Percentiles rank a stretch among this genome's conserved stretches.
Conservation (phyloP, 2,113 vertebrate species). For the Dicerorhinus sumatrensis region DNA sequence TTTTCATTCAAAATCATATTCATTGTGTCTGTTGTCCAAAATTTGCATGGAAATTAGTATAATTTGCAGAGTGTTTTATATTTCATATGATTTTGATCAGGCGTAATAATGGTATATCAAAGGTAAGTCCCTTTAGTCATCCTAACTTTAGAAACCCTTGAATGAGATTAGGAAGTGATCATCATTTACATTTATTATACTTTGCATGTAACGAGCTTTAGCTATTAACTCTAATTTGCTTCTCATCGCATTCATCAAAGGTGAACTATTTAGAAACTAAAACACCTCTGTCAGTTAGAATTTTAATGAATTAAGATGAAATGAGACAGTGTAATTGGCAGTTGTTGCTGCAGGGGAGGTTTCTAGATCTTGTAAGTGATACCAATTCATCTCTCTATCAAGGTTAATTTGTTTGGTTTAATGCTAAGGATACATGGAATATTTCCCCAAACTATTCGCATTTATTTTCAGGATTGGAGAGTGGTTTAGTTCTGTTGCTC, state of each 20-base stretch:
- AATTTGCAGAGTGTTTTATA: not conserved
- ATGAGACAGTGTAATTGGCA: constrained; percentile 78
- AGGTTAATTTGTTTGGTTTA: constrained; percentile 61
- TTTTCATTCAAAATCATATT: not conserved
- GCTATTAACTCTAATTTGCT: constrained; percentile 86
- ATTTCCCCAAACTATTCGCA: constrained; percentile 35
- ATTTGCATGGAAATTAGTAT: not conserved
- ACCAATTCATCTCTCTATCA: constrained; percentile 32
- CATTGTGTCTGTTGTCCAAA: constrained; percentile 36
- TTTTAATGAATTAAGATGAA: constrained; percentile 86
- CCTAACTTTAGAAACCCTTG: constrained; percentile 69
- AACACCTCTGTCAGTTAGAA: constrained; percentile 83
- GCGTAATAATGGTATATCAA: not conserved
- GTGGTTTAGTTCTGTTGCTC: not conserved
- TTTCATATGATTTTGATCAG: constrained; percentile 8
- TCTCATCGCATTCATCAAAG: constrained; percentile 80
- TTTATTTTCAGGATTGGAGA: constrained; percentile 13
- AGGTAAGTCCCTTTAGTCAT: constrained; percentile 10
- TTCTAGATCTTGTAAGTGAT: constrained; percentile 63
- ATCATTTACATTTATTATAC: constrained; percentile 82
- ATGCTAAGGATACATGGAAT: not conserved
- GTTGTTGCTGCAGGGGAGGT: constrained; percentile 74
- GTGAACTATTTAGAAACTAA: constrained; percentile 82
- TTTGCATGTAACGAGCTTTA: constrained; percentile 78
- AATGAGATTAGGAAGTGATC: constrained; percentile 74